Percentiles rank a stretch among this genome's conserved stretches.
These are phyloP conservation scores for Dryobates pubescens DNA, from an alignment of 2,797 vertebrate species.

Conservation along the genomic window DNA sequence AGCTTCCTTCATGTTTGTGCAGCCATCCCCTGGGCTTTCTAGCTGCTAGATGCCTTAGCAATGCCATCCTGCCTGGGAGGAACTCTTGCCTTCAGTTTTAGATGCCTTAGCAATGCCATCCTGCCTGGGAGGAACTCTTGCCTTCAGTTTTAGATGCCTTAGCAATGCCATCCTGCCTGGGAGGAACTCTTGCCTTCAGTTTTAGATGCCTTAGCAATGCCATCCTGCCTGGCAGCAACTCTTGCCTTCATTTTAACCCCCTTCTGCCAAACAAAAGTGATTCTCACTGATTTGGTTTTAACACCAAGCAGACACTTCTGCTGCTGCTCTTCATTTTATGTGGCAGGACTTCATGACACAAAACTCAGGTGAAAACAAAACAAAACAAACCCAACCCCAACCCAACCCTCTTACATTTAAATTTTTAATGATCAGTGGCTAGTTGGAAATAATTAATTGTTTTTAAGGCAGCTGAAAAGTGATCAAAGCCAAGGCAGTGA, in stretches of 20 bases:
- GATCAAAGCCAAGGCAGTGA: not conserved
- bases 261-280: not conserved
- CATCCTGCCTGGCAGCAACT: not conserved
- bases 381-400: too few relatives aligned
- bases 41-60: not conserved
- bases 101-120: not conserved
- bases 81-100: not conserved
- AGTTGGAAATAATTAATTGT: not conserved
- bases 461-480: not conserved
- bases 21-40: not conserved
- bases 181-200: not conserved
- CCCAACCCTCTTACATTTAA: not conserved
- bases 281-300: constrained; percentile 1
- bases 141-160: not conserved
- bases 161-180: too few relatives aligned
- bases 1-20: not conserved
- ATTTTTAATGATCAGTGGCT: not conserved
- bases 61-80: too few relatives aligned
- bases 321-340: not conserved
- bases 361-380: not conserved
- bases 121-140: not conserved
- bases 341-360: not conserved
- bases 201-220: not conserved
- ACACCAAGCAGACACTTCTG: not conserved
- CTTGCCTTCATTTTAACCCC: not conserved